These are phyloP conservation scores for Buphagus erythrorhynchus DNA, from an alignment of 2,797 vertebrate genomes.

Conservation along the genomic window DNA sequence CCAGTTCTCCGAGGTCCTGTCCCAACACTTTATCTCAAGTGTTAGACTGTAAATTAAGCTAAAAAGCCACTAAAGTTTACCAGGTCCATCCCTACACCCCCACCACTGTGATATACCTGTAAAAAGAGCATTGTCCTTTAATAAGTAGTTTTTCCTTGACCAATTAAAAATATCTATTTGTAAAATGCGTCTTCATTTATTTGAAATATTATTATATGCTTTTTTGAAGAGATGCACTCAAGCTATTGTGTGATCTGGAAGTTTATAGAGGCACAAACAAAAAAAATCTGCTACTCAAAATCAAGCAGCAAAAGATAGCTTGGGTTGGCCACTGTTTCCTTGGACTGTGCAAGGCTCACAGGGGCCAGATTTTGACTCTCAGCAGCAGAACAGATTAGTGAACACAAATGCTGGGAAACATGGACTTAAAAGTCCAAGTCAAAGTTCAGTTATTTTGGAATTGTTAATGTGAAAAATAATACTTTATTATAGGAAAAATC, in stretches of 20 bases:
- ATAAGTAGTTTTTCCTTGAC: background rate
- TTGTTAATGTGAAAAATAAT: slow-evolving; percentile 28
- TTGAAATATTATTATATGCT: background rate
- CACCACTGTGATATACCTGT: background rate
- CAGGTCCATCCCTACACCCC: background rate
- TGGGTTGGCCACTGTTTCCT: background rate
- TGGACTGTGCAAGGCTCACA: background rate
- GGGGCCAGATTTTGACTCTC: background rate
- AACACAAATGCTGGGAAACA: background rate
- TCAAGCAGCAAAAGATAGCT: background rate
- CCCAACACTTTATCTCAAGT: background rate
- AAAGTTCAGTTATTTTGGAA: slow-evolving; percentile 42
- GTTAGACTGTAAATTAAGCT: background rate
- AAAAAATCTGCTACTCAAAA: background rate
- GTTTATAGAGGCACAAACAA: background rate
- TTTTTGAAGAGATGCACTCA: background rate
- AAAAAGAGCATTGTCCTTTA: background rate
- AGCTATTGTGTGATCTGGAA: background rate
- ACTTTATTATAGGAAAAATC: slow-evolving; percentile 11
- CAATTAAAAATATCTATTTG: background rate
- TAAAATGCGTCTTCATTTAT: background rate
- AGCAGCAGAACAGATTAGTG: background rate
- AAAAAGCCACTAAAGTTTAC: background rate
- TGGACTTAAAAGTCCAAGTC: background rate
- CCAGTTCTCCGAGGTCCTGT: background rate